Evolutionary conservation across 2,888 invertebrate species (phyloP), one percentile per base, ranked within the genome.

Genomic region (Pseudococcus longispinus): DNA sequence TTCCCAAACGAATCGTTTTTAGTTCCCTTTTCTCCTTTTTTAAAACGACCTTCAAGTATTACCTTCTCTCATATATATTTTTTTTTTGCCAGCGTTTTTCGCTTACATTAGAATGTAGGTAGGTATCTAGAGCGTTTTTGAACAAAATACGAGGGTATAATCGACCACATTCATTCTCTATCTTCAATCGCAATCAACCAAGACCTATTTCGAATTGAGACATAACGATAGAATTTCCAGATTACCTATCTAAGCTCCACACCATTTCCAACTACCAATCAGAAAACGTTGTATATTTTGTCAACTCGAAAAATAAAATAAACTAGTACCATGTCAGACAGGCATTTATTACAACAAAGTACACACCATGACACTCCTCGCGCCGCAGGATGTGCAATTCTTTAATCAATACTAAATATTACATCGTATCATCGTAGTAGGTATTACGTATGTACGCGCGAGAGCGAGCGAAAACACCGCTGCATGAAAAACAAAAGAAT

Each of bases 1-100:
- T 65, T 65, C 65, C 65, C 65, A 65, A 65, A 65, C 26, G 65
- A 65, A 65, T 65, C 65, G 65, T 65, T 65, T 65, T 18, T 26
- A 13, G 65, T 55, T 26, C 26, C 9, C 5, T 65, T 26, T 65
- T 65, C 26, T 13, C 0, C 26, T 65, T 15, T 65, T 23, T 26
- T 18, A 23, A 11, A 26, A 65, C 26, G 15, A 26, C 65, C 65
- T 26, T 65, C 26, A 55, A 8, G n/a, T 18, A n/a, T n/a, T n/a
- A 37, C 37, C 6, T 6, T 32, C 37, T 37, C 2, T 37, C 37
- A 9, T 6, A 6, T n/a, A n/a, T n/a, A n/a, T n/a, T n/a, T n/a
- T 9, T 37, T 37, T 37, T 37, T 37, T 37, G 37, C 37, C 37
- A 37, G 37, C 37, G 0, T 6, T 37, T 37, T 37, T 37, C 8